Evolutionary conservation across 2,797 vertebrate species (phyloP), one percentile per base, ranked within the genome.

Genomic region (Centropyge bicolor): DNA sequence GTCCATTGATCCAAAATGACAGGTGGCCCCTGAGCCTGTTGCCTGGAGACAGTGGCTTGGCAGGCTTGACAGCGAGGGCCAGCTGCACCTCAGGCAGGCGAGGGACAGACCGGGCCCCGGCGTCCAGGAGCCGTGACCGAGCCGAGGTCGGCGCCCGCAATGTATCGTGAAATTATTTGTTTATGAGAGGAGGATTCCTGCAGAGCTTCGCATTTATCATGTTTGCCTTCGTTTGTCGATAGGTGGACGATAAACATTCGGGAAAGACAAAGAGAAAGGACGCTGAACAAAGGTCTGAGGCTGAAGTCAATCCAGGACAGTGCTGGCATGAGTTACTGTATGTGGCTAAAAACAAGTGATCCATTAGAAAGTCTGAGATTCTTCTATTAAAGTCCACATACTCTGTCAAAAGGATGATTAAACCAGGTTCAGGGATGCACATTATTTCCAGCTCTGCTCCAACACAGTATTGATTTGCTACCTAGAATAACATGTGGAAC

Each of bases 1-100:
- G 90, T 83, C 83, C 92, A 92, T 87, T 95, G 93, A 95, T 93
- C 92, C 88, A 83, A 83, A 90, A 83, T 93, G 94, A 94, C 89
- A 93, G 89, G 85, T 90, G 88, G 89, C 70, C 86, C 83, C 82
- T 65, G 78, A 83, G 89, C 69, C 71, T 76, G 89, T 89, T 88
- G 90, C 92, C 88, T 87, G 81, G 84, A 93, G 91, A 94, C 89
- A 62, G 89, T 74, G 68, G 78, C 82, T 88, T 93, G 93, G 93
- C 93, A 92, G 89, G 81, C 68, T 70, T 87, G 76, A 66, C 78
- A 80, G 88, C 77, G 66, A 81, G 85, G 90, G 83, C 85, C 90
- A 89, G 88, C 79, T 85, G 81, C 64, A 90, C 81, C 81, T 86
- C 71, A 56, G 75, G 69, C 81, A 85, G 87, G 90, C 85, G 55